A percentile compares a stretch with the other conserved stretches of the same genome.
These are phyloP conservation scores for Macquaria australasica DNA, from an alignment of 2,113 vertebrate genomes.

Conservation along the genomic window DNA sequence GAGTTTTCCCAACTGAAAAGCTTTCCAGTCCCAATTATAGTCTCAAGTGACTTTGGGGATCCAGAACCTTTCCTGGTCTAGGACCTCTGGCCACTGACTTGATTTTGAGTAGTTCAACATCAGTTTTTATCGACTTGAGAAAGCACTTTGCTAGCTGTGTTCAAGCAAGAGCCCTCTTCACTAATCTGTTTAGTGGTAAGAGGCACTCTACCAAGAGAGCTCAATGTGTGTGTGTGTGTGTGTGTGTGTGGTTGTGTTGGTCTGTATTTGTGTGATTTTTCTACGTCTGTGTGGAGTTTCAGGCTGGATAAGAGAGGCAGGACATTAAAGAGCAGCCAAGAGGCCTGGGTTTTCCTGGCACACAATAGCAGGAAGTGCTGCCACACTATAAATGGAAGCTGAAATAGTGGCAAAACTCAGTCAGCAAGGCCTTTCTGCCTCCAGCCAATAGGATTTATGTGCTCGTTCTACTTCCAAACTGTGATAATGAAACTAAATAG, in stretches of 20 bases:
- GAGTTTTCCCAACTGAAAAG: slow-evolving; percentile 46
- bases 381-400: slow-evolving; percentile 83
- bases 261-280: not conserved
- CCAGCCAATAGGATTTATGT: slow-evolving; percentile 62
- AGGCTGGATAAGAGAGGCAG: slow-evolving; percentile 65
- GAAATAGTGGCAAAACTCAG: slow-evolving; percentile 68
- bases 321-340: slow-evolving; percentile 69
- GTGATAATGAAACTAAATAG: slow-evolving; percentile 57
- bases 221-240: slow-evolving; percentile 19
- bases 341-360: slow-evolving; percentile 87
- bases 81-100: slow-evolving; percentile 39
- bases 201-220: slow-evolving; percentile 63
- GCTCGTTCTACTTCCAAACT: slow-evolving; percentile 30
- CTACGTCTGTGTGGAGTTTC: slow-evolving; percentile 45
- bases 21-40: slow-evolving; percentile 70
- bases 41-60: slow-evolving; percentile 42
- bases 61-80: slow-evolving; percentile 49
- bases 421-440: slow-evolving; percentile 57
- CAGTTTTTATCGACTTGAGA: slow-evolving; percentile 47
- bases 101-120: slow-evolving; percentile 48
- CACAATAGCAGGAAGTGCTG: slow-evolving; percentile 91
- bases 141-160: slow-evolving; percentile 39
- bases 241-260: slow-evolving; percentile 23
- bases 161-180: slow-evolving; percentile 30
- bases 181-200: slow-evolving; percentile 65